Evolutionary conservation across 2,888 invertebrate genomes (phyloP).

Genomic region (Drosophila nr. medialis): DNA sequence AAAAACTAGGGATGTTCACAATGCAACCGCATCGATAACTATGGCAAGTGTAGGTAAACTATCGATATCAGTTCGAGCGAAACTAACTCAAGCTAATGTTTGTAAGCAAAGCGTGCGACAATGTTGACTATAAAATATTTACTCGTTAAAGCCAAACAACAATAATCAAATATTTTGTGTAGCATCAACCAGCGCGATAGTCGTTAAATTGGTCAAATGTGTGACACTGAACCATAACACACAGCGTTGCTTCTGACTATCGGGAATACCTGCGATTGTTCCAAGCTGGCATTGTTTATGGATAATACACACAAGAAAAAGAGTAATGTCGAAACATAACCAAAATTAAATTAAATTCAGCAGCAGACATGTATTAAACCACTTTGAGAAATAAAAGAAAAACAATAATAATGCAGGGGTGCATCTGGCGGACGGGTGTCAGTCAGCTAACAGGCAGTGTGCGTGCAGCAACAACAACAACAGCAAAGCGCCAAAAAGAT

Average conservation of each 20-base stretch:
- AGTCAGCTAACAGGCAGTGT: conserved; percentile 23
- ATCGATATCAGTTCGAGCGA: conserved; percentile 7
- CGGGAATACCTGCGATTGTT: conserved; percentile 17
- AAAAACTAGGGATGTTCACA: conserved; percentile 45
- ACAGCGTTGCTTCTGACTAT: conserved; percentile 2
- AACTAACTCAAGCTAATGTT: neutral
- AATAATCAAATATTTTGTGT: too few species aligned
- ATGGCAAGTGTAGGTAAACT: neutral
- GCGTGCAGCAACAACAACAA: conserved; percentile 16
- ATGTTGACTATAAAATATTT: too few species aligned
- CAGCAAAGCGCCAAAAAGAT: conserved; percentile 50
- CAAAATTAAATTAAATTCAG: conserved; percentile 15
- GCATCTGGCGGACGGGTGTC: conserved; percentile 38
- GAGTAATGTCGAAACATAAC: conserved; percentile 38
- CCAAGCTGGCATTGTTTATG: conserved; percentile 31
- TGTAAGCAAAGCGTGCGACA: neutral
- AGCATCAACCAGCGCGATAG: neutral
- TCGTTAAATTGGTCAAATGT: conserved; percentile 4
- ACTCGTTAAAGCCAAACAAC: neutral
- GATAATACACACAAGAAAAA: neutral
- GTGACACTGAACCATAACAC: conserved; percentile 28
- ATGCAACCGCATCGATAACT: conserved; percentile 3
- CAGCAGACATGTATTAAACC: conserved; percentile 32
- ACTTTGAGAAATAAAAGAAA: neutral
- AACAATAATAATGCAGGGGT: conserved; percentile 30